Base-by-base conservation (phyloP, 1,140 invertebrate genomes). In the Nasonia giraulti region DNA sequence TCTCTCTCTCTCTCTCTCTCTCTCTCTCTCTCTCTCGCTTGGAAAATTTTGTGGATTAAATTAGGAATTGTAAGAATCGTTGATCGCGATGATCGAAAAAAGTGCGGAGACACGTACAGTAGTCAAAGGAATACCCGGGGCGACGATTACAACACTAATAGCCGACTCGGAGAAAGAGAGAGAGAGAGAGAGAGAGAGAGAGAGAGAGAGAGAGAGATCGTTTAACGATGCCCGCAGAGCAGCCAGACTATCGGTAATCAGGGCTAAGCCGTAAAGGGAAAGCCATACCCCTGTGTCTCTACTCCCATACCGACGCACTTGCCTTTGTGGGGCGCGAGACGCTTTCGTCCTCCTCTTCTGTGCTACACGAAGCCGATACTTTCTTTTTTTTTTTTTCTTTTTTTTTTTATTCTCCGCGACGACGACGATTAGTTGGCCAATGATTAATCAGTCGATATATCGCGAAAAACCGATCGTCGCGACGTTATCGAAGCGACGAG, bases 161-260 rank as follows among this genome's bases (percentile, higher is more conserved):
- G 68, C 20, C 55, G 69, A 10, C 20, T 20, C 3, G 50, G 33
- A 37, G 33, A 33, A 1, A 33, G n/a, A n/a, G n/a, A n/a, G n/a
- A n/a, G n/a, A n/a, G n/a, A n/a, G n/a, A n/a, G 4, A 33, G 33
- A 33, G 33, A 33, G 33, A 33, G 33, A 37, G 33, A 37, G 33
- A 37, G 4, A 33, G 33, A 33, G 33, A 33, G 33, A 33, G 33
- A 37, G 33, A 37, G 33, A 37, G 2, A 73, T 81, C 68, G 17
- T 73, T 81, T 71, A 73, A 33, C 17, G 69, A 73, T 33, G 69
- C 37, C 69, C 33, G 12, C 80, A 73, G 14, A 80, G 62, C 78
- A 73, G 62, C 79, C 44, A 17, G n/a, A 31, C 31, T 80, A 80
- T 80, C 79, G 79, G 79, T 71, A 80, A 80, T 80, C 79, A 79